These are phyloP conservation scores for Boloria selene DNA, from an alignment of 2,888 invertebrate species.

Conservation along the genomic window DNA sequence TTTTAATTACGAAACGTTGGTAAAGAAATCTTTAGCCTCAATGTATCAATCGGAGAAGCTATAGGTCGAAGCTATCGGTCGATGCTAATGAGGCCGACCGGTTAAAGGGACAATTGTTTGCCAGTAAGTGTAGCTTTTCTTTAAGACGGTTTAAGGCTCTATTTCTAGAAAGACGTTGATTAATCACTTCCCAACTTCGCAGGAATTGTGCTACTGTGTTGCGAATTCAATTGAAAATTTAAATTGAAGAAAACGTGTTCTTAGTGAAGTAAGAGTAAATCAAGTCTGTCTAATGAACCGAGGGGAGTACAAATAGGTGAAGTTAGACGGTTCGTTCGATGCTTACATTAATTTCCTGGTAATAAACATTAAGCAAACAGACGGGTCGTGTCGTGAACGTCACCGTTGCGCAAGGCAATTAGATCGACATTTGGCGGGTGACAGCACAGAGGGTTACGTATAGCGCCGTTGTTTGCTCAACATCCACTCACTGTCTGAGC, in stretches of 20 bases:
- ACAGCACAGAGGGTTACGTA: constrained; percentile 42
- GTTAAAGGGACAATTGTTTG: constrained; percentile 73
- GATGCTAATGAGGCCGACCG: constrained; percentile 72
- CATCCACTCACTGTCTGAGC: constrained; percentile 30
- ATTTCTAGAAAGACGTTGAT: constrained; percentile 67
- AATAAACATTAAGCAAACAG: constrained; percentile 61
- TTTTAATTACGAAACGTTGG: constrained; percentile 63
- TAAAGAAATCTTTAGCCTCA: constrained; percentile 69
- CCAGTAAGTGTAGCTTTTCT: constrained; percentile 64
- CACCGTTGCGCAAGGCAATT: constrained; percentile 59
- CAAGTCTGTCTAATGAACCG: constrained; percentile 56
- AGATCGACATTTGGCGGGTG: constrained; percentile 56
- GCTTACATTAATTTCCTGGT: constrained; percentile 57
- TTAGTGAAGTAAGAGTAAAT: constrained; percentile 43
- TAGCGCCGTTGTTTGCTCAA: constrained; percentile 33
- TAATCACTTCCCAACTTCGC: constrained; percentile 56
- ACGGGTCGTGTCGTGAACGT: constrained; percentile 53
- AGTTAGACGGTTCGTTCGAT: constrained; percentile 52
- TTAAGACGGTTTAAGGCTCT: constrained; percentile 65
- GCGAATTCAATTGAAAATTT: constrained; percentile 51
- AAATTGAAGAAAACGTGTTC: constrained; percentile 43
- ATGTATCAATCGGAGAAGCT: constrained; percentile 70
- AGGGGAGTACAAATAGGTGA: constrained; percentile 53
- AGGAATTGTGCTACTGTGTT: constrained; percentile 51
- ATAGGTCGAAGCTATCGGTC: constrained; percentile 65